phyloP scores from a whole-genome alignment of 2,113 vertebrate genomes.

The Meles meles region DNA sequence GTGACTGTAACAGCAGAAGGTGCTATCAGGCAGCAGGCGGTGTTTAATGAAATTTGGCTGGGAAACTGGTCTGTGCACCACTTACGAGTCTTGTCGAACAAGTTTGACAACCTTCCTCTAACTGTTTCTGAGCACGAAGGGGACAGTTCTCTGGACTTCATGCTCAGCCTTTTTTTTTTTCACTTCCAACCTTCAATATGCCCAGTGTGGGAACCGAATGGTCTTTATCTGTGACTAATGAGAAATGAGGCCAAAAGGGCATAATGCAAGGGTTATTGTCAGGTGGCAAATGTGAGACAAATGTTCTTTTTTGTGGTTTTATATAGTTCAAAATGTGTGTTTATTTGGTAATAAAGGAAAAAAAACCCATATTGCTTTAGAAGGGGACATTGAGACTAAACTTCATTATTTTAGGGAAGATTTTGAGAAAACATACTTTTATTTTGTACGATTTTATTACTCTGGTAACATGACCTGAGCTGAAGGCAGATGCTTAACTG shows the following conservation, averaged over 20 bases:
- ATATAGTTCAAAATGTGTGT: background rate
- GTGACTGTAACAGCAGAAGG: background rate
- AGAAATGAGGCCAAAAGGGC: background rate
- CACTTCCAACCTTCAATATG: background rate
- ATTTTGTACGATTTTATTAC: background rate
- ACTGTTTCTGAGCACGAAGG: background rate
- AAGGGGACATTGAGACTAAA: background rate
- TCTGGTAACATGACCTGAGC: background rate
- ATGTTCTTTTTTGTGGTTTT: background rate
- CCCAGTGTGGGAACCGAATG: background rate
- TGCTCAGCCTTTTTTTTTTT: conserved; percentile 58
- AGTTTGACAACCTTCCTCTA: conserved; percentile 48
- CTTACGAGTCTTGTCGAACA: background rate
- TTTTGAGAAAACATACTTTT: background rate
- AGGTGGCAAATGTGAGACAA: background rate
- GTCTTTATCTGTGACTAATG: background rate
- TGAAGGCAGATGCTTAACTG: background rate
- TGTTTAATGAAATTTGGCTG: background rate
- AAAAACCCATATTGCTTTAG: background rate
- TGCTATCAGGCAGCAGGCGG: background rate
- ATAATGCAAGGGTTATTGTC: background rate
- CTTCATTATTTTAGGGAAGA: background rate
- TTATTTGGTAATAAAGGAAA: background rate
- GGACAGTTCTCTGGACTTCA: conserved; percentile 14
- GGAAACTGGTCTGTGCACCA: background rate